Evolutionary conservation across 2,113 vertebrate species (phyloP).

Genomic region (Psophia crepitans): DNA sequence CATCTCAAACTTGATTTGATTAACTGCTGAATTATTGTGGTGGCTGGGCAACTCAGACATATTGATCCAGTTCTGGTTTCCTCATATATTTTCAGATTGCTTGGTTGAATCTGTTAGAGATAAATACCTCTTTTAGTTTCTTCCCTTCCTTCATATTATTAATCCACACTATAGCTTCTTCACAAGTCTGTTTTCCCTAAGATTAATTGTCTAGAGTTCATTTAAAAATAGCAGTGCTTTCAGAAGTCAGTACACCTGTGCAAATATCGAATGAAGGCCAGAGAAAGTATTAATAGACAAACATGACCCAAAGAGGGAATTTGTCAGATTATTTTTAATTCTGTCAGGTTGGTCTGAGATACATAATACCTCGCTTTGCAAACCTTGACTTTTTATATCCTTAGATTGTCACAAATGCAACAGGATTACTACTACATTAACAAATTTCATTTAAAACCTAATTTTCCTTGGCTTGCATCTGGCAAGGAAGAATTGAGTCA

Average conservation of each 20-base stretch:
- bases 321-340: not conserved
- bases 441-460: not conserved
- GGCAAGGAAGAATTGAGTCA: not conserved
- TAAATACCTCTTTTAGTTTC: not conserved
- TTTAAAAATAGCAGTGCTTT: not conserved
- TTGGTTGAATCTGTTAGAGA: not conserved
- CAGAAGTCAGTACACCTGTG: not conserved
- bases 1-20: not conserved
- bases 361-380: not conserved
- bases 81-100: not conserved
- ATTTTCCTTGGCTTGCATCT: not conserved
- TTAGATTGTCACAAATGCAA: not conserved
- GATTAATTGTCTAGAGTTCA: not conserved
- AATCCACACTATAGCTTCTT: not conserved
- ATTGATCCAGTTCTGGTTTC: not conserved
- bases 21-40: not conserved
- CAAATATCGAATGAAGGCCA: not conserved
- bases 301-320: not conserved
- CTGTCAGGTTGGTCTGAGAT: not conserved
- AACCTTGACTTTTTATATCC: not conserved
- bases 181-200: not conserved
- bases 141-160: not conserved
- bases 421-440: not conserved
- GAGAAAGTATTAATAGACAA: not conserved
- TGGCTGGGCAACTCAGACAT: not conserved